Evolutionary conservation across 2,113 vertebrate species (phyloP), one percentile per base, ranked within the genome.

Genomic region (Mirounga angustirostris): DNA sequence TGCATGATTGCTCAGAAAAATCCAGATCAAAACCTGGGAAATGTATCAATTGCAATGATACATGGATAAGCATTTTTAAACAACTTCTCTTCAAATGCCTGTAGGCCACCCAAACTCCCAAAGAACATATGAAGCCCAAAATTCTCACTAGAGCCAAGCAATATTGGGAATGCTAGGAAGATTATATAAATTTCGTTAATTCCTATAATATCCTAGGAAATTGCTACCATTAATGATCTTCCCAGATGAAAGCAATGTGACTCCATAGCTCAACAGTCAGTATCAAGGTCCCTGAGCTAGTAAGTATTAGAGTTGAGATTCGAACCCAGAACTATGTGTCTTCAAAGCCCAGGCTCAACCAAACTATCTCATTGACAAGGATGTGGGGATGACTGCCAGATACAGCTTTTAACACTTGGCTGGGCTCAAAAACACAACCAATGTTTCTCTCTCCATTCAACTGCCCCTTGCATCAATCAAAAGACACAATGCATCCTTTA

Each of bases 1-100:
- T 21, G 7, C 46, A 78, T 26, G 4, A 26, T 86, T 94, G 30
- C 76, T 65, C 56, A 83, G 84, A 97, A 96, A 92, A 89, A 71
- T 67, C 43, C 28, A 90, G 43, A 76, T 74, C 30, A 84, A 36
- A 94, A 91, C 63, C 40, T 82, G 16, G 26, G 43, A 89, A 94
- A 82, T 63, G 1, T 5, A 94, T 50, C 63, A 56, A 0, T 71
- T 80, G 26, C 61, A 80, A 67, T n/a, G 22, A 50, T n/a, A 89
- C 7, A 36, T 18, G 9, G n/a, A 30, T 6, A 76, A 94, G 12
- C 18, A 85, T 71, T 81, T 94, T 93, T 46, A 86, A 61, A 69
- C 33, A 54, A 43, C 74, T 84, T 89, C 24, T 93, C 65, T 91
- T 89, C 56, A 67, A 91, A 79, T 73, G 19, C 3, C 24, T 78